A percentile compares a stretch with the other conserved stretches of the same genome.
Evolutionary conservation across 2,888 invertebrate genomes (phyloP).

Genomic region (Rhagium mordax): DNA sequence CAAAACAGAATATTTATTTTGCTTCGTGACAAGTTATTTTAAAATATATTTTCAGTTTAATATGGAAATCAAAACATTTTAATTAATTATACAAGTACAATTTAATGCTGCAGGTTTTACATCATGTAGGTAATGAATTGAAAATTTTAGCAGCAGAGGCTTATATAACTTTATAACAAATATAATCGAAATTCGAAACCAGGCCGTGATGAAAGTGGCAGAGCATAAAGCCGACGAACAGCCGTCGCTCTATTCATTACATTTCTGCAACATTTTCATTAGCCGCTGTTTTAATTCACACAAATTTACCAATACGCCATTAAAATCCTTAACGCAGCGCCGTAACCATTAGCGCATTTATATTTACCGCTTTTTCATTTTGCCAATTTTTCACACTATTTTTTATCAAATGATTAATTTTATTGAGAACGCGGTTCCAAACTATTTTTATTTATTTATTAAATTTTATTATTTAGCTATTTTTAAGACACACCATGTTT

Average conservation of each 20-base stretch:
- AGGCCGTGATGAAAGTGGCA: conserved; percentile 24
- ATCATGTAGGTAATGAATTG: neutral
- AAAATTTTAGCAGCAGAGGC: neutral
- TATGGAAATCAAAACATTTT: neutral
- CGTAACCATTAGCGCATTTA: conserved; percentile 19
- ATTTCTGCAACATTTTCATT: conserved; percentile 41
- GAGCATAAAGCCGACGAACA: conserved; percentile 21
- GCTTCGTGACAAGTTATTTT: too few relatives aligned
- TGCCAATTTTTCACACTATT: neutral
- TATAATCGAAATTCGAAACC: conserved; percentile 25
- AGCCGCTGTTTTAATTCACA: conserved; percentile 36
- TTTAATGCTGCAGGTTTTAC: neutral
- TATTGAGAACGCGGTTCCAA: too few relatives aligned
- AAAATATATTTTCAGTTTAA: too few relatives aligned
- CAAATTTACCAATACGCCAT: conserved; percentile 36
- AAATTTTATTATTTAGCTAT: too few relatives aligned
- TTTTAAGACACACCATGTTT: too few relatives aligned
- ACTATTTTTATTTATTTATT: too few relatives aligned
- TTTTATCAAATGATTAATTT: neutral
- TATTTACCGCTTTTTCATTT: conserved; percentile 13
- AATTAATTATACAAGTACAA: neutral
- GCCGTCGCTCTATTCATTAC: conserved; percentile 41
- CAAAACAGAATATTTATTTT: too few relatives aligned
- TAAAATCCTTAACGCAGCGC: conserved; percentile 11
- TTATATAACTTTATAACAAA: conserved; percentile 4